Base-by-base conservation (phyloP, 2,113 vertebrate genomes). In the Uria lomvia region DNA sequence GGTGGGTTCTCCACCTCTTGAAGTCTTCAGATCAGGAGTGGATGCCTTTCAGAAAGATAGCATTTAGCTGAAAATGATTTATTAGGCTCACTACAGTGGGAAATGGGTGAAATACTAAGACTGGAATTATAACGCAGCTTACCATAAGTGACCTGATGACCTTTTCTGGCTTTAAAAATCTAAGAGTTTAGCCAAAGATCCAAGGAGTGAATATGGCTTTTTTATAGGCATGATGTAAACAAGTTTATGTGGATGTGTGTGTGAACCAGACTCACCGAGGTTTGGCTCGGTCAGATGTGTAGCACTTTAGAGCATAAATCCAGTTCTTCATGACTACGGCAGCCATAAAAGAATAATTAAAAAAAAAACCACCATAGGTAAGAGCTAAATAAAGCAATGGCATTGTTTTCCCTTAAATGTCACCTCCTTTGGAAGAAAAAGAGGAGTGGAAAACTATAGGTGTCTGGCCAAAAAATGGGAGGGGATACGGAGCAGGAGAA, bases 191-290 rank as follows among this genome's bases (percentile, higher is more conserved):
- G 65, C 49, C 89, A 87, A 94, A 84, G 49, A 89, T 72, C 45
- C 11, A 43, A 85, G 56, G 88, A 90, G 74, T 88, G 62, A 92
- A 82, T 52, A 38, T 0, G 0, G 42, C 24, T 72, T 82, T 94
- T 97, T 92, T 89, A 92, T 30, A 88, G 77, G 29, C 71, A 40
- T 19, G 66, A 87, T 87, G 74, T 94, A 95, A 95, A 91, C 91
- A 96, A 76, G 38, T 92, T 79, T 74, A 80, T 93, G 68, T 59
- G 86, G 42, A 40, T 68, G 20, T 60, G 19, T 60, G 70, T 20
- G 23, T 90, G 91, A 95, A 85, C 45, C 58, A 86, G 26, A 78
- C 32, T 91, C 30, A 3, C 5, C 0, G 7, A 81, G 90, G 59
- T 85, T 90, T 79, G 40, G 11, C 29, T 86, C 30, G 77, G 42